These are phyloP conservation scores for Sylvilagus floridanus DNA, from an alignment of 2,797 vertebrate genomes.

Conservation along the genomic window DNA sequence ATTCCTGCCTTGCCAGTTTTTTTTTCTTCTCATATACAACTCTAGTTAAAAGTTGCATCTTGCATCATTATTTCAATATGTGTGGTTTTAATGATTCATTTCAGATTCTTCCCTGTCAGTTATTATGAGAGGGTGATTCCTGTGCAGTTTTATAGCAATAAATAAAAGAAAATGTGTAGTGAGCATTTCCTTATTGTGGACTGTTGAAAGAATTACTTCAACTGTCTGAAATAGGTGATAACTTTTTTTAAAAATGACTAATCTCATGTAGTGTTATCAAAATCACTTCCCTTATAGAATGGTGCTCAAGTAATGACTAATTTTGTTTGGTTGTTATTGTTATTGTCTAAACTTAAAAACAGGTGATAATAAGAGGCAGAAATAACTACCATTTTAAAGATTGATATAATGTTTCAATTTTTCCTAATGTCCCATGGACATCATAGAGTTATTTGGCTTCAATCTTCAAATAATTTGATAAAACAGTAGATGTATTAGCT, in stretches of 20 bases:
- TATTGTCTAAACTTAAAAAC: neutral
- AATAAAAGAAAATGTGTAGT: neutral
- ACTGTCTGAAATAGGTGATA: neutral
- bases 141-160: neutral
- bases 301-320: neutral
- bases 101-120: neutral
- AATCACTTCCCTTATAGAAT: neutral
- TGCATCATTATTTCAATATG: neutral
- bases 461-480: conserved; percentile 36
- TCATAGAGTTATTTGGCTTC: neutral
- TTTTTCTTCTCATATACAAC: too few relatives aligned
- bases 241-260: neutral
- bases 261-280: neutral
- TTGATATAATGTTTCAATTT: neutral
- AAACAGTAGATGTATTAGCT: neutral
- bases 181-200: neutral
- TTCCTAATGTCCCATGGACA: neutral
- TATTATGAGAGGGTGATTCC: neutral
- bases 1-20: too few relatives aligned
- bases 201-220: neutral
- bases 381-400: conserved; percentile 17
- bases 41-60: neutral
- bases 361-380: neutral
- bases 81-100: neutral
- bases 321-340: neutral